Percentiles rank a stretch among this genome's conserved stretches.
These are phyloP conservation scores for Arbacia lixula DNA, from an alignment of 53 echinoderm and acorn worm genomes.

Conservation along the genomic window DNA sequence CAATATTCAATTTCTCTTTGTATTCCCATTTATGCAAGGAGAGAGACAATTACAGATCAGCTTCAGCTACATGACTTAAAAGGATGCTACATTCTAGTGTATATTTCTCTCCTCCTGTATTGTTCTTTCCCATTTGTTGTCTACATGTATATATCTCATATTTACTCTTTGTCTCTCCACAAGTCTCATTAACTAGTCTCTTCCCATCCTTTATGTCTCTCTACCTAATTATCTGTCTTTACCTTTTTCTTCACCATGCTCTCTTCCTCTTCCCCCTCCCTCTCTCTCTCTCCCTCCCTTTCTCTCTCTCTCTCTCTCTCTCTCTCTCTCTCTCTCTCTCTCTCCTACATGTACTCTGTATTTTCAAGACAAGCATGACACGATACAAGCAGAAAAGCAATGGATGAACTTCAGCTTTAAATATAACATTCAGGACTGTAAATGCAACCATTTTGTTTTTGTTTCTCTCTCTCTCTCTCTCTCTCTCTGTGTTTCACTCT, in stretches of 20 bases:
- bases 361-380: too few species aligned
- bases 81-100: too few species aligned
- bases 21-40: too few species aligned
- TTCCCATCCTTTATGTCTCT: neutral
- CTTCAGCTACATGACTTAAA: too few species aligned
- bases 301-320: neutral
- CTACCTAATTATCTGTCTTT: neutral
- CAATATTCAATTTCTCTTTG: too few species aligned
- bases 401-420: too few species aligned
- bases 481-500: neutral
- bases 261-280: neutral
- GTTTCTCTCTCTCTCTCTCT: neutral
- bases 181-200: neutral
- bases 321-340: neutral
- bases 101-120: neutral
- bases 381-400: too few species aligned
- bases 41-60: too few species aligned
- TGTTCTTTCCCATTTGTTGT: neutral
- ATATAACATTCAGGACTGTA: too few species aligned
- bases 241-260: neutral
- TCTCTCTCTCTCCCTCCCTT: neutral
- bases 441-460: too few species aligned
- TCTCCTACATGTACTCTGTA: too few species aligned
- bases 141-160: neutral
- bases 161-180: neutral